Percentiles rank a stretch among this genome's conserved stretches.
Conservation (phyloP, 1,140 invertebrate genomes). For the Hyphantria cunea region DNA sequence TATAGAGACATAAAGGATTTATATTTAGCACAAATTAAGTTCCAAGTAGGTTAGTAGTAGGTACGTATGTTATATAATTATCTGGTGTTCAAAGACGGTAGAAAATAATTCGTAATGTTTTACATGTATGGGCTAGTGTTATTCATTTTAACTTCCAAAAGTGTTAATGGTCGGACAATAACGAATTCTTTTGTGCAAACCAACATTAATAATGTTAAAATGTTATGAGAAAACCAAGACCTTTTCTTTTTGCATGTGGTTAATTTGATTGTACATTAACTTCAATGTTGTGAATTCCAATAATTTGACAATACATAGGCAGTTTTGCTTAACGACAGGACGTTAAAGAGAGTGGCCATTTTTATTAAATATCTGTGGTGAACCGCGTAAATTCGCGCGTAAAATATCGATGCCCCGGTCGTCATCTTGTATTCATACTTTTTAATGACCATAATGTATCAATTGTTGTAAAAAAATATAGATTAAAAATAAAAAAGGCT, state of each 20-base stretch:
- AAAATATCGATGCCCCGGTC: slow-evolving; percentile 27
- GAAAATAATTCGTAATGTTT: too few relatives aligned
- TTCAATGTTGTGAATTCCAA: slow-evolving; percentile 35
- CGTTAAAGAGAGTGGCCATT: slow-evolving; percentile 22
- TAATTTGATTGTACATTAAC: slow-evolving; percentile 32
- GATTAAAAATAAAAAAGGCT: neutral
- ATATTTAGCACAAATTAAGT: too few relatives aligned
- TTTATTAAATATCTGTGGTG: slow-evolving; percentile 36
- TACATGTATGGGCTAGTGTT: too few relatives aligned
- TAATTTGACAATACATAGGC: slow-evolving; percentile 37
- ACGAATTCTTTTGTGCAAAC: slow-evolving; percentile 6
- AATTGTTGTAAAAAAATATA: neutral
- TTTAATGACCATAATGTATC: slow-evolving; percentile 27
- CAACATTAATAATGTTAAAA: neutral
- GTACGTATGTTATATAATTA: too few relatives aligned
- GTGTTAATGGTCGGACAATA: slow-evolving; percentile 9
- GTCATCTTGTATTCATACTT: slow-evolving; percentile 17
- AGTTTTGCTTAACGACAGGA: slow-evolving; percentile 33
- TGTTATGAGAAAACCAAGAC: too few relatives aligned
- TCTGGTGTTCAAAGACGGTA: too few relatives aligned
- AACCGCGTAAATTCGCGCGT: slow-evolving; percentile 29
- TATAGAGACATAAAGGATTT: too few relatives aligned
- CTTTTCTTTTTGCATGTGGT: slow-evolving; percentile 23
- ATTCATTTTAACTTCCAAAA: neutral
- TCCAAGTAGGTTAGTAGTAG: too few relatives aligned